Base-by-base conservation (phyloP, 2,797 vertebrate species). In the Cephalopachus bancanus region DNA sequence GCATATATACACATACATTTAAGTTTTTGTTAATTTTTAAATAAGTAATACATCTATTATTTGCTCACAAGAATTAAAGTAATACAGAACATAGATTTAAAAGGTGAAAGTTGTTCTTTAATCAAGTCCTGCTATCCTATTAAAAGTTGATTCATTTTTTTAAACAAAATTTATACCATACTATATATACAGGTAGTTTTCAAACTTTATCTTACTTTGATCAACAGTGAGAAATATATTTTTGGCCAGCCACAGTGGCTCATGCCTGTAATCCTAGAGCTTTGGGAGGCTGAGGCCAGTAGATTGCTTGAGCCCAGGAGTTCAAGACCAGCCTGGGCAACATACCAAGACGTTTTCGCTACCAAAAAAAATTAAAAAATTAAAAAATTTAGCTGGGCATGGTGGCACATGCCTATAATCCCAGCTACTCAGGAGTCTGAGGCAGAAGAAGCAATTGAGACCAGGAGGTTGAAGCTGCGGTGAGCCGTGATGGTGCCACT, bases 11-110 rank as follows among this genome's bases (percentile, higher is more conserved):
- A 33, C 10, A 60, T 30, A 75, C 37, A 7, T 67, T 87, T 88
- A 75, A n/a, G 11, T 74, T 79, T 87, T 76, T 37, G n/a, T 75
- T 72, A n/a, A 69, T 51, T 95, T 92, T 87, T 64, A 65, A 85
- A 44, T 80, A 80, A 55, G 49, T 69, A 75, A 72, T 81, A 83
- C 1, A 26, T 11, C 33, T 51, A 55, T 62, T 83, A n/a, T 57
- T 51, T 37, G 44, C 19, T 60, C 49, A 8, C 62, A 78, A 78
- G 37, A 60, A 83, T 94, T 53, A 79, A 79, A 91, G 65, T 64
- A 76, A 93, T 67, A 81, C 1, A 80, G 57, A 60, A 57, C n/a
- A 49, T 74, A 86, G 59, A 74, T 74, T 80, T 12, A 28, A 59
- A 74, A 74, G 22, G 9, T 17, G 7, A 62, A 79, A 55, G 26